Percentiles rank a stretch among this genome's conserved stretches.
phyloP scores from a whole-genome alignment of 1,140 invertebrate species.

The Aphelenchoides avenae region DNA sequence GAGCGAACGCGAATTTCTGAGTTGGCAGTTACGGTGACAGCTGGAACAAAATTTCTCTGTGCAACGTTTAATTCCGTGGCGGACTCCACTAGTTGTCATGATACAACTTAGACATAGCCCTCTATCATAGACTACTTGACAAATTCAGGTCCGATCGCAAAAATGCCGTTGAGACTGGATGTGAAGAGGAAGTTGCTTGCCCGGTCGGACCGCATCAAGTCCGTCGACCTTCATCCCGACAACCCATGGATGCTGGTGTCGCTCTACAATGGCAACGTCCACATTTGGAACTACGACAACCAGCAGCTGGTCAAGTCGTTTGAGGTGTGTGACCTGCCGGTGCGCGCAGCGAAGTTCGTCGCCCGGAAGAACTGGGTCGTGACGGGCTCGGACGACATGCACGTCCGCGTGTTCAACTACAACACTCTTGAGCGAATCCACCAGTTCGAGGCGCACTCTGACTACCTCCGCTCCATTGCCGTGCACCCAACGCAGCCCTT shows the following conservation, averaged over 20 bases:
- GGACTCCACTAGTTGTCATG: not conserved
- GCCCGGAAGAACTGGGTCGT: constrained; percentile 97
- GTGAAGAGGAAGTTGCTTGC: constrained; percentile 95
- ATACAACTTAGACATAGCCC: not conserved
- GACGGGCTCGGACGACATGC: constrained; percentile 77
- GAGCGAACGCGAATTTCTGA: no score
- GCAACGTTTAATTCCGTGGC: not conserved
- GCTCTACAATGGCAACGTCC: constrained; percentile 95
- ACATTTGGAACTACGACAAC: constrained; percentile 94
- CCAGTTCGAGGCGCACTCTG: constrained; percentile 94
- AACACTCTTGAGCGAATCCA: constrained; percentile 94
- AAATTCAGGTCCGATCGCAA: constrained; percentile 5
- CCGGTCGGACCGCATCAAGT: constrained; percentile 94
- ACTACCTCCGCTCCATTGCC: constrained; percentile 91
- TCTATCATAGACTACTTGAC: not conserved
- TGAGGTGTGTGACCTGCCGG: constrained; percentile 87
- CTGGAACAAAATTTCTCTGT: not conserved
- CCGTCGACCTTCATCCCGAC: constrained; percentile 89
- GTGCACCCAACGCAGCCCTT: constrained; percentile 96
- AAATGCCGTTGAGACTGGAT: constrained; percentile 76
- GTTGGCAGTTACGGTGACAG: constrained; percentile 1
- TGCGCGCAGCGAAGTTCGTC: constrained; percentile 89
- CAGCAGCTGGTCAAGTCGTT: constrained; percentile 83
- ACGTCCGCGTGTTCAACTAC: constrained; percentile 91
- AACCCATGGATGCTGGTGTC: constrained; percentile 98